Base-by-base conservation (phyloP, 2,113 vertebrate genomes). In the Lophotis ruficrista region DNA sequence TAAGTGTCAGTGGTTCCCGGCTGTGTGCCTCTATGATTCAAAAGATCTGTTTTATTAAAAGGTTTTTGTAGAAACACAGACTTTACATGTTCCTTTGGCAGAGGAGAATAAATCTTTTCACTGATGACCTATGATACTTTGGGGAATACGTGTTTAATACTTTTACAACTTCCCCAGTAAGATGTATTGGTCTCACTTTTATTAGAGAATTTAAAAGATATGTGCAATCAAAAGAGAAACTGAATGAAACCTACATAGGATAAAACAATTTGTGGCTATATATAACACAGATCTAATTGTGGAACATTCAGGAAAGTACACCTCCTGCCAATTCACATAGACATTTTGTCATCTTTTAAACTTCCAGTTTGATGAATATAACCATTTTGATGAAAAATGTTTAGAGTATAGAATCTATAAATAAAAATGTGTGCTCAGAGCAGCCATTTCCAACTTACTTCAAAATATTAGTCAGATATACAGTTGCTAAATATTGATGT, bases 391-490 rank as follows among this genome's bases (percentile, higher is more conserved):
- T 33, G 64, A 89, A 65, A 77, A 76, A 37, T 37, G 1, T 45
- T 72, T 96, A 58, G 56, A 37, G 28, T 61, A 85, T 73, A 65
- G 23, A 72, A 57, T 54, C 20, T 64, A 38, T 62, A 96, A 93
- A 61, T 72, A 79, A 86, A 96, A 92, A 66, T 75, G 18, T 70
- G 27, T 45, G 22, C 23, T 89, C 37, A 83, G 18, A 66, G 45
- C 41, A 95, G 22, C 56, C 43, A 75, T 91, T 93, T 95, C 50
- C 56, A 87, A 37, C 21, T 86, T 95, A 48, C 28, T 94, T 97
- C 48, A 90, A 91, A 97, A 84, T 72, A 64, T 35, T 94, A 70
- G 64, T 95, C 78, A 62, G 37, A 64, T 35, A 25, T 76, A 84
- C 14, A 69, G 33, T 54, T 83, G 80, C 33, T 94, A 91, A 87